Evolutionary conservation across 2,797 vertebrate species (phyloP).

Genomic region (Sebastes taczanowskii): DNA sequence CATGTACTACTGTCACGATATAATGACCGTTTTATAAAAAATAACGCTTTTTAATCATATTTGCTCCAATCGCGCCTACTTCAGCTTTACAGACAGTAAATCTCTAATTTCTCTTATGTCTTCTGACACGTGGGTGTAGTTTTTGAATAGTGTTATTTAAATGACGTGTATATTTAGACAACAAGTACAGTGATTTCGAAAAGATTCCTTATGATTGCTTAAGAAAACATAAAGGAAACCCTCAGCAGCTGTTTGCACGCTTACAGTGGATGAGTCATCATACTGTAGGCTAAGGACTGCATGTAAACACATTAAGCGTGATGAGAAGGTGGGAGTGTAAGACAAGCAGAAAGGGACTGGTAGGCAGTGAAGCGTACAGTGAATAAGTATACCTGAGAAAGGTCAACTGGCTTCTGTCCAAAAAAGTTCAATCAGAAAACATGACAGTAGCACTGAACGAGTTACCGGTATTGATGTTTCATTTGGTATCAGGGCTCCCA

Average conservation of each 20-base stretch:
- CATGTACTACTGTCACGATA: too few relatives aligned
- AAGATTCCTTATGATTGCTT: background rate
- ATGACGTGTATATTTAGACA: background rate
- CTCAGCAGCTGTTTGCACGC: background rate
- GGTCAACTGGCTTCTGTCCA: background rate
- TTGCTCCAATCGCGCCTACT: too few relatives aligned
- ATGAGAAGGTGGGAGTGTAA: background rate
- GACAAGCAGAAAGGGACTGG: background rate
- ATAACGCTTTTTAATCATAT: too few relatives aligned
- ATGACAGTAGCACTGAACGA: background rate
- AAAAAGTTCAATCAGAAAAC: background rate
- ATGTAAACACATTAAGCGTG: background rate
- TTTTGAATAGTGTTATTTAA: background rate
- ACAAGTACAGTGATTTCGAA: background rate
- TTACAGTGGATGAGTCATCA: slow-evolving; percentile 13
- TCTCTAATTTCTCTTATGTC: background rate
- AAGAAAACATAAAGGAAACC: background rate
- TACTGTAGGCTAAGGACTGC: too few relatives aligned
- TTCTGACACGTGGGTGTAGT: background rate
- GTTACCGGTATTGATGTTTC: background rate
- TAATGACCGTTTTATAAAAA: too few relatives aligned
- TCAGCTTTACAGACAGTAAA: background rate
- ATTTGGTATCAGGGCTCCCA: background rate
- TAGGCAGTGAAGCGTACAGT: accelerated
- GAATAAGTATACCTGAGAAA: background rate